A percentile compares a stretch with the other conserved stretches of the same genome.
These are phyloP conservation scores for Enteromius fasciolatus DNA, from an alignment of 2,797 vertebrate genomes.

Conservation along the genomic window DNA sequence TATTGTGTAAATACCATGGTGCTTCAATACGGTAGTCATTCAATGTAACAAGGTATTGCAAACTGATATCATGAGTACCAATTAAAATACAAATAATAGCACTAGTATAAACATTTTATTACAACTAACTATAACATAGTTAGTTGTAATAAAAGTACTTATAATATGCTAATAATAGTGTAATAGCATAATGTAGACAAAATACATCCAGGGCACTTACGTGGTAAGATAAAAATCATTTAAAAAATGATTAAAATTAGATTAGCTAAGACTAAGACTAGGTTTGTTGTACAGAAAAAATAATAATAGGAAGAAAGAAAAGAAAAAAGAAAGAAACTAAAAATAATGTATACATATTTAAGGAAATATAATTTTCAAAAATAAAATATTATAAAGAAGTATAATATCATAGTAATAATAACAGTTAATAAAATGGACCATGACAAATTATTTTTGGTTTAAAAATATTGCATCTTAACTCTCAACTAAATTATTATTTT, in stretches of 20 bases:
- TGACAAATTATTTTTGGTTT: neutral
- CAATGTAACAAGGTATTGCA: neutral
- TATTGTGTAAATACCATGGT: neutral
- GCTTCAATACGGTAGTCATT: neutral
- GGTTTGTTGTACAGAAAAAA: too few species aligned
- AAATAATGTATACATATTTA: too few species aligned
- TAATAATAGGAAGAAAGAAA: too few species aligned
- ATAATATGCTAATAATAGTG: neutral
- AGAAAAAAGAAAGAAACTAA: too few species aligned
- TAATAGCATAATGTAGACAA: neutral
- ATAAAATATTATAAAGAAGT: neutral
- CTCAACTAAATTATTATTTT: neutral
- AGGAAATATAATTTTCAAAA: too few species aligned
- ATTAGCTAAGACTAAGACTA: too few species aligned
- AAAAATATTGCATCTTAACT: neutral
- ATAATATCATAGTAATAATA: neutral
- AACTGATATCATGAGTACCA: neutral
- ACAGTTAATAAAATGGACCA: neutral
- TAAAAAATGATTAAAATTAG: too few species aligned
- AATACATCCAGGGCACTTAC: too few species aligned
- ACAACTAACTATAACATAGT: too few species aligned
- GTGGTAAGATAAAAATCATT: too few species aligned
- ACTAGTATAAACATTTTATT: neutral
- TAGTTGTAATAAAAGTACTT: neutral
- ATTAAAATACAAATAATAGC: neutral